phyloP scores from a whole-genome alignment of 2,113 vertebrate genomes.

The Thalassoma bifasciatum region DNA sequence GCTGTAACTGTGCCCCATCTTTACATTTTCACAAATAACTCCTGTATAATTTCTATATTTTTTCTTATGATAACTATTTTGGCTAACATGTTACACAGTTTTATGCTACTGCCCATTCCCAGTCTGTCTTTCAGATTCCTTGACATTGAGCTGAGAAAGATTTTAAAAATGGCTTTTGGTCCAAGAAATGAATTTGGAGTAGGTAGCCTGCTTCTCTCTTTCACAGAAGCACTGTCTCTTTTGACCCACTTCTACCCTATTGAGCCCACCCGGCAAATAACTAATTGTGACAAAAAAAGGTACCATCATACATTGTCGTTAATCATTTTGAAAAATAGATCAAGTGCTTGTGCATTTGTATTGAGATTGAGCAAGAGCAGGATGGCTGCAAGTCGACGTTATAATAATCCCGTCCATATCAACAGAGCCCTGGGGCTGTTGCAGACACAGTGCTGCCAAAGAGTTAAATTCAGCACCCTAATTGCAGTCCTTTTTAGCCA shows the following conservation, averaged over 20 bases:
- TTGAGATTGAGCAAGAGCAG: not conserved
- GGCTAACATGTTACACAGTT: too few species aligned
- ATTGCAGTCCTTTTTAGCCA: slow-evolving; percentile 51
- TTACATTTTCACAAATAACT: too few species aligned
- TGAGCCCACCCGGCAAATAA: slow-evolving; percentile 51
- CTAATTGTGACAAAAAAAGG: slow-evolving; percentile 54
- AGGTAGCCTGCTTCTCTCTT: not conserved
- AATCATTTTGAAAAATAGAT: slow-evolving; percentile 25
- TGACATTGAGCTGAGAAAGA: slow-evolving; percentile 40
- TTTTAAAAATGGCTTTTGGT: slow-evolving; percentile 59
- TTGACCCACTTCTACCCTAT: slow-evolving; percentile 53
- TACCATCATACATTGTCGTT: slow-evolving; percentile 31
- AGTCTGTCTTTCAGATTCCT: slow-evolving; percentile 16
- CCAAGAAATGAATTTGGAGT: slow-evolving; percentile 58
- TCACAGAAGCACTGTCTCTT: not conserved
- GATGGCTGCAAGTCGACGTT: slow-evolving; percentile 40
- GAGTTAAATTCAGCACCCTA: slow-evolving; percentile 53
- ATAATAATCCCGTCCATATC: slow-evolving; percentile 59
- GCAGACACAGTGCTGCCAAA: slow-evolving; percentile 47
- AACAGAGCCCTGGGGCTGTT: slow-evolving; percentile 49
- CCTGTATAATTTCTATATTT: too few species aligned
- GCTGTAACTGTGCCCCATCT: too few species aligned
- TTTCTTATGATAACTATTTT: too few species aligned
- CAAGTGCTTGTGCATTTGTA: slow-evolving; percentile 19
- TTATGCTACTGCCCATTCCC: not conserved